phyloP scores from a whole-genome alignment of 2,888 invertebrate genomes.

The Drosophila anomelani region DNA sequence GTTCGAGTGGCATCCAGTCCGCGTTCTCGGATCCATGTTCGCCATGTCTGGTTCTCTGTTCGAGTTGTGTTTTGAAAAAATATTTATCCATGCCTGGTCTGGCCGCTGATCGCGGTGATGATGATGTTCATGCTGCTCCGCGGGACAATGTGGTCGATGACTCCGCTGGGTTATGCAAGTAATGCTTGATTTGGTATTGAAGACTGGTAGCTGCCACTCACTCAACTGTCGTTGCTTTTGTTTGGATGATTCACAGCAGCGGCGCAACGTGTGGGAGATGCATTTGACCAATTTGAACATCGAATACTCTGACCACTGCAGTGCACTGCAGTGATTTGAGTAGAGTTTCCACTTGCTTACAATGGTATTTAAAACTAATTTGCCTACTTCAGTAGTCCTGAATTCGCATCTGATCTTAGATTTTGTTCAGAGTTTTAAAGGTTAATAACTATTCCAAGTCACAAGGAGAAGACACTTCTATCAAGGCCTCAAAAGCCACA shows the following conservation, averaged over 20 bases:
- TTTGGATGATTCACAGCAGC: constrained; percentile 66
- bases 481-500: neutral
- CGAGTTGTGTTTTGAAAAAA: constrained; percentile 65
- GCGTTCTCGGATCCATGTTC: constrained; percentile 46
- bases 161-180: constrained; percentile 77
- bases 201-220: constrained; percentile 77
- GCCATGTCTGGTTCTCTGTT: constrained; percentile 25
- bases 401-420: neutral
- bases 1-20: constrained; percentile 61
- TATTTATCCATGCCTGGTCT: constrained; percentile 72
- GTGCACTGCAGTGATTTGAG: neutral
- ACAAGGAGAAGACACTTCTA: neutral
- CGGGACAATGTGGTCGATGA: constrained; percentile 68
- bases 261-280: constrained; percentile 37
- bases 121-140: constrained; percentile 37
- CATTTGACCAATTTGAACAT: constrained; percentile 2
- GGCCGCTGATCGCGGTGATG: constrained; percentile 46
- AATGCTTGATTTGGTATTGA: constrained; percentile 81
- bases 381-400: too few species aligned
- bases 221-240: constrained; percentile 36
- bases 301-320: neutral
- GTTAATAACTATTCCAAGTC: neutral
- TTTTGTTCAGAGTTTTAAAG: neutral
- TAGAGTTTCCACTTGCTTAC: neutral
- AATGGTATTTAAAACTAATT: too few species aligned